Conservation (phyloP, 2,797 vertebrate genomes). For the Arrhamphus sclerolepis region DNA sequence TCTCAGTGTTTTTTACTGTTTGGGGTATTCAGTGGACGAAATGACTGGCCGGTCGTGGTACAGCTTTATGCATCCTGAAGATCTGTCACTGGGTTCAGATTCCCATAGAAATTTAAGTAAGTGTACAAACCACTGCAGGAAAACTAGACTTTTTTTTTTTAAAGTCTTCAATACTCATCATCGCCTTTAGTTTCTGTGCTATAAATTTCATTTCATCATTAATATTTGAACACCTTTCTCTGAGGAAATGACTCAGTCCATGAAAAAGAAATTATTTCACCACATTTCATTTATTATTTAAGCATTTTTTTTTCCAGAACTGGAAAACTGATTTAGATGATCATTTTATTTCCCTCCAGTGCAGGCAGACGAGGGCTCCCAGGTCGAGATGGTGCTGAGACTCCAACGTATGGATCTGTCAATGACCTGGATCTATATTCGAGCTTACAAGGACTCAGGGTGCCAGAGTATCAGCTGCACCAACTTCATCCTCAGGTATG, state of each 20-base stretch:
- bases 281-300: too few relatives aligned
- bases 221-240: constrained; percentile 1
- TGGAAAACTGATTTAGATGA: neutral
- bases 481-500: constrained; percentile 83
- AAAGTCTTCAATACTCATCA: neutral
- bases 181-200: neutral
- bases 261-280: too few relatives aligned
- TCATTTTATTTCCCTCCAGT: constrained; percentile 58
- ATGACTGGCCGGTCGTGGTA: constrained; percentile 86
- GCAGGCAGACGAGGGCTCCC: constrained; percentile 50
- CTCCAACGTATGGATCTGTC: constrained; percentile 10
- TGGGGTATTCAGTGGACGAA: constrained; percentile 82
- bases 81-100: constrained; percentile 66
- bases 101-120: constrained; percentile 83
- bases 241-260: neutral
- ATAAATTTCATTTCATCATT: neutral
- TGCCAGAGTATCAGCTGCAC: constrained; percentile 63
- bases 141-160: neutral
- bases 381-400: constrained; percentile 77
- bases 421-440: constrained; percentile 28
- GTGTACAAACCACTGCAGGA: constrained; percentile 43
- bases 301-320: too few relatives aligned
- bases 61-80: constrained; percentile 85
- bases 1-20: constrained; percentile 78
- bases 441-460: constrained; percentile 30